phyloP scores from a whole-genome alignment of 1,140 invertebrate species.

The Drosophila sproati region DNA sequence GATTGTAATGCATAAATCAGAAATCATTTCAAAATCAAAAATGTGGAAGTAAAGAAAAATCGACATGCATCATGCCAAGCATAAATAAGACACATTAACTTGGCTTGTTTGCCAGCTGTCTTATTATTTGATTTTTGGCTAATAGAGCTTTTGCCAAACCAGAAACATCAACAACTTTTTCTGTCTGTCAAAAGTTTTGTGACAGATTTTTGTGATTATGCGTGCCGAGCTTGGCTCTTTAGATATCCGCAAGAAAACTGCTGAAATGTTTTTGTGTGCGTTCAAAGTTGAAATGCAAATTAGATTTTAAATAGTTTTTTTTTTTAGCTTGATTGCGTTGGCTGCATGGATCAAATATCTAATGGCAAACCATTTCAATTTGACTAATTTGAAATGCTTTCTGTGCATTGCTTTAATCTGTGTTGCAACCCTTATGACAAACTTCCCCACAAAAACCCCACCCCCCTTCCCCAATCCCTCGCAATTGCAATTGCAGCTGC shows the following conservation, averaged over 20 bases:
- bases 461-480: background rate
- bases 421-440: conserved; percentile 48
- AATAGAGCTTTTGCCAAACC: conserved; percentile 26
- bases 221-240: conserved; percentile 13
- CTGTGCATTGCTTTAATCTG: conserved; percentile 52
- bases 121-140: conserved; percentile 46
- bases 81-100: conserved; percentile 65
- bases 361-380: conserved; percentile 59
- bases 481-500: conserved; percentile 9
- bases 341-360: conserved; percentile 50
- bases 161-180: conserved; percentile 55
- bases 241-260: conserved; percentile 14
- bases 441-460: background rate
- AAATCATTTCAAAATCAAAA: conserved; percentile 7
- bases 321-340: conserved; percentile 62
- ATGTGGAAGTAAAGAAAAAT: conserved; percentile 25
- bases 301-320: conserved; percentile 74
- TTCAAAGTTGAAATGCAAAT: conserved; percentile 64
- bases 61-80: conserved; percentile 56
- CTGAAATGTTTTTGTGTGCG: conserved; percentile 48
- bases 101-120: conserved; percentile 35
- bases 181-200: conserved; percentile 74
- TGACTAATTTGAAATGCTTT: conserved; percentile 59
- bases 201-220: conserved; percentile 78
- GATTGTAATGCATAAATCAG: conserved; percentile 31